A percentile compares a stretch with the other conserved stretches of the same genome.
Evolutionary conservation across 2,888 invertebrate species (phyloP).

Genomic region (Disparrhopalites patrizii): DNA sequence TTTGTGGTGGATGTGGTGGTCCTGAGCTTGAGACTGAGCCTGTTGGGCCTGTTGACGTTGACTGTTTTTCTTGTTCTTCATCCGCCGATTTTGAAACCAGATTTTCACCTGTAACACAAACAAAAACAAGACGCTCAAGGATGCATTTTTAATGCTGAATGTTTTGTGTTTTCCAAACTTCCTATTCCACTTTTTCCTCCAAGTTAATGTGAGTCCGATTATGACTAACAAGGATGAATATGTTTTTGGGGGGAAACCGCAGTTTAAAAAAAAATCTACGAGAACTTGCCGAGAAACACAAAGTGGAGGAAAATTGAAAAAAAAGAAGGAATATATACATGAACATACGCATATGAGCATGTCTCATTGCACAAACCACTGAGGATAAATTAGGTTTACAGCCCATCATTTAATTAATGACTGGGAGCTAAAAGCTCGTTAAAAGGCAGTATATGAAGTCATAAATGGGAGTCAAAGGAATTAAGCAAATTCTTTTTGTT

Average conservation of each 20-base stretch:
- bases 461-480: slow-evolving; percentile 7
- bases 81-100: slow-evolving; percentile 98
- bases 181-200: no score
- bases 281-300: no score
- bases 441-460: slow-evolving; percentile 11
- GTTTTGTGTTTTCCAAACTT: background rate
- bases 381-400: slow-evolving; percentile 15
- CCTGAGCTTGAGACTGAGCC: slow-evolving; percentile 67
- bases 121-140: background rate
- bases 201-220: no score
- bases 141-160: background rate
- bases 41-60: slow-evolving; percentile 81
- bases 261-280: no score
- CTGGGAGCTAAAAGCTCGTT: slow-evolving; percentile 13
- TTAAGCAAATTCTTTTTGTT: background rate
- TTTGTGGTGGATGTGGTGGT: slow-evolving; percentile 63
- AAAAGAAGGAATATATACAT: no score
- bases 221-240: no score
- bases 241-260: no score
- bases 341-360: no score
- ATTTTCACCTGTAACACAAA: slow-evolving; percentile 76
- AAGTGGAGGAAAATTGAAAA: no score
- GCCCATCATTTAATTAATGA: slow-evolving; percentile 19
- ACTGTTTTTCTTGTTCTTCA: slow-evolving; percentile 98
- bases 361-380: no score